A percentile compares a stretch with the other conserved stretches of the same genome.
phyloP scores from a whole-genome alignment of 1,140 invertebrate genomes.

The Leptinotarsa lineolata region DNA sequence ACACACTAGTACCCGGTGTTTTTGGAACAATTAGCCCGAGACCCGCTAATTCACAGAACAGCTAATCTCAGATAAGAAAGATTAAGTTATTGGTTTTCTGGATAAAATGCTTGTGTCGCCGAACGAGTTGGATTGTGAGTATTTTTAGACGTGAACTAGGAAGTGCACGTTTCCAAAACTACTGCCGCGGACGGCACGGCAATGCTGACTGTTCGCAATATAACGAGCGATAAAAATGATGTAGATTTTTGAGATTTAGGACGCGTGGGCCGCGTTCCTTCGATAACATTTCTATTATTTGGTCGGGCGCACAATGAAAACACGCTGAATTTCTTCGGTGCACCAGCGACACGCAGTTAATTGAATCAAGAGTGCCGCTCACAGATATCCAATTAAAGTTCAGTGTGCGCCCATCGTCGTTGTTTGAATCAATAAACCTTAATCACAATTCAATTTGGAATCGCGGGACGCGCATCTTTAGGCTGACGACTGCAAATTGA shows the following conservation, averaged over 20 bases:
- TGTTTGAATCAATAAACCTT: conserved; percentile 23
- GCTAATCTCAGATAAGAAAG: conserved; percentile 31
- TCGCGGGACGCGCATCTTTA: not conserved
- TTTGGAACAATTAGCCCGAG: not conserved
- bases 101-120: conserved; percentile 13
- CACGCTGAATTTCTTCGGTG: conserved; percentile 16
- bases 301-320: not conserved
- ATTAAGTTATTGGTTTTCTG: conserved; percentile 27
- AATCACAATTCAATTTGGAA: conserved; percentile 21
- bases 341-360: conserved; percentile 16
- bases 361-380: conserved; percentile 28
- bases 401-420: conserved; percentile 1
- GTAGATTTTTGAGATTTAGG: conserved; percentile 10
- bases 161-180: conserved; percentile 17
- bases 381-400: conserved; percentile 31
- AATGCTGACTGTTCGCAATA: conserved; percentile 14
- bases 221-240: conserved; percentile 25
- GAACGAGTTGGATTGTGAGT: conserved; percentile 7
- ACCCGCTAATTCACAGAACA: not conserved
- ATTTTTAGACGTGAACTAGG: conserved; percentile 22
- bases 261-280: conserved; percentile 16
- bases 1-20: not conserved
- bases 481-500: not conserved
- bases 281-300: not conserved
- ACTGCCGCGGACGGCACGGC: not conserved